Percentiles rank a stretch among this genome's conserved stretches.
Conservation (phyloP, 2,888 invertebrate species). For the Artemia sinica region DNA sequence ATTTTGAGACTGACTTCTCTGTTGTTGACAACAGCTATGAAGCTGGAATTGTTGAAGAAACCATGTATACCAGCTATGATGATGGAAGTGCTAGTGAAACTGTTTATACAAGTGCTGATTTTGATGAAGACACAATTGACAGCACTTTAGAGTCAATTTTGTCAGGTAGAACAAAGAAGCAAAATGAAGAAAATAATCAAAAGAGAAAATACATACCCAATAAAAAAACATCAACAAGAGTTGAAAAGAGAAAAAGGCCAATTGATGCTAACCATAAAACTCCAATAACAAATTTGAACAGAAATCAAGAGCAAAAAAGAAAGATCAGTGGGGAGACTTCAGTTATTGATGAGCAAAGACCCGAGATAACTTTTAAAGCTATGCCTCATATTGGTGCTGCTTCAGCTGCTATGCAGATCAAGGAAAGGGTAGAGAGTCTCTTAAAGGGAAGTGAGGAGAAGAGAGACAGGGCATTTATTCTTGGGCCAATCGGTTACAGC, state of each 20-base stretch:
- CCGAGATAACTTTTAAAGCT: background rate
- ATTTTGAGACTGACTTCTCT: slow-evolving; percentile 2
- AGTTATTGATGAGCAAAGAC: too few species aligned
- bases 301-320: too few species aligned
- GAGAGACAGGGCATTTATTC: slow-evolving; percentile 4
- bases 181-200: too few species aligned
- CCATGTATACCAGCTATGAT: too few species aligned
- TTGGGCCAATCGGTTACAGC: background rate
- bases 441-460: background rate
- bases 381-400: background rate
- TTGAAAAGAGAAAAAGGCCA: background rate
- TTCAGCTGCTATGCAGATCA: background rate
- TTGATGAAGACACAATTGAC: too few species aligned
- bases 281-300: too few species aligned
- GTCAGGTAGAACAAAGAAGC: too few species aligned
- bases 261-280: background rate
- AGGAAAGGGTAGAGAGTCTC: background rate
- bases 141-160: too few species aligned
- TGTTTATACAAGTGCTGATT: too few species aligned
- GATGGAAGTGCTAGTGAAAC: too few species aligned
- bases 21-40: background rate
- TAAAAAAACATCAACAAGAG: slow-evolving; percentile 3
- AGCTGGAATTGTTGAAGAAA: background rate
- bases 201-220: too few species aligned
- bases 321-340: too few species aligned